Percentiles rank a stretch among this genome's conserved stretches.
These are phyloP conservation scores for Euschistus heros DNA, from an alignment of 1,140 invertebrate genomes.

Conservation along the genomic window DNA sequence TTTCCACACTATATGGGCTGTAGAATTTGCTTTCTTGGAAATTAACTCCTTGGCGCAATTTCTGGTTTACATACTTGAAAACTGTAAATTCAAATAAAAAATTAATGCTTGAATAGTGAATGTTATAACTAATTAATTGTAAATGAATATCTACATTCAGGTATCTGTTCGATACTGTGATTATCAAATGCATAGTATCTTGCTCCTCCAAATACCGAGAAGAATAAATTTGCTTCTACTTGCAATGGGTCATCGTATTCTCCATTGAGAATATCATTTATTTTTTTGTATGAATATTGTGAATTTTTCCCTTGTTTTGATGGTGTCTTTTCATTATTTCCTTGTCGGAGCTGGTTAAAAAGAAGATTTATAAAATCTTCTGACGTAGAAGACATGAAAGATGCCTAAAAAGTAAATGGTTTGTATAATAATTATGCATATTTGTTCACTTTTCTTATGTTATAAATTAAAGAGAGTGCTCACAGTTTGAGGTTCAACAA, in stretches of 20 bases:
- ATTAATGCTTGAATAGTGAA: too few relatives aligned
- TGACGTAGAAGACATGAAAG: neutral
- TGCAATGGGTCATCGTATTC: conserved; percentile 38
- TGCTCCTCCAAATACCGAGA: conserved; percentile 35
- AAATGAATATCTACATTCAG: conserved; percentile 9
- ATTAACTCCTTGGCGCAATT: neutral
- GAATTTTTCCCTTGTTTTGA: conserved; percentile 25
- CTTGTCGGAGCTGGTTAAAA: neutral
- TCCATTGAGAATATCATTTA: conserved; percentile 45
- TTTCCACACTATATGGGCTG: conserved; percentile 39
- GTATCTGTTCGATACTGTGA: conserved; percentile 37
- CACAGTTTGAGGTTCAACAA: conserved; percentile 30
- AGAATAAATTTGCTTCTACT: conserved; percentile 43
- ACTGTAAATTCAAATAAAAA: neutral
- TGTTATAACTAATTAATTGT: too few relatives aligned
- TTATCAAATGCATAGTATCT: conserved; percentile 44
- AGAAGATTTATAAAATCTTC: neutral
- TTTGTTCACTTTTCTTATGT: too few relatives aligned
- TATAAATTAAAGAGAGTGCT: neutral
- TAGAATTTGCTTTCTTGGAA: conserved; percentile 35
- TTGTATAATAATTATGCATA: neutral
- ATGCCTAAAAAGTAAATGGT: neutral
- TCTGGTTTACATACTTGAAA: conserved; percentile 27
- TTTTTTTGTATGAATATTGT: conserved; percentile 37
- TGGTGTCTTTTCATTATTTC: neutral